Percentiles rank a stretch among this genome's conserved stretches.
Evolutionary conservation across 2,888 invertebrate genomes (phyloP).

Genomic region (Noctua pronuba): DNA sequence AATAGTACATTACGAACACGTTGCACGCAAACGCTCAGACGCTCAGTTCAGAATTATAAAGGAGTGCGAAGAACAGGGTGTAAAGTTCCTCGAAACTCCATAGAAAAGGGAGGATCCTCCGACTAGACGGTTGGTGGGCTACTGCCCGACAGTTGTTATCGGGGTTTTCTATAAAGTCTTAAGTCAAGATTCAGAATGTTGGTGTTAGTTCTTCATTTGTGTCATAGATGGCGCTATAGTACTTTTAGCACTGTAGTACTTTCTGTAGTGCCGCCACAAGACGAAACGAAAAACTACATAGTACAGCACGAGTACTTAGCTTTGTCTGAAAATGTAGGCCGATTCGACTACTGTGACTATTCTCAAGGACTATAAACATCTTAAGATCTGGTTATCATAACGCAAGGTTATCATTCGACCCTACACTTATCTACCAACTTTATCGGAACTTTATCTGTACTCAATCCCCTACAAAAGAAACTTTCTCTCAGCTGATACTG

Average conservation of each 20-base stretch:
- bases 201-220: background rate
- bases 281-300: background rate
- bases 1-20: background rate
- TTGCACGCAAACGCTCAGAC: background rate
- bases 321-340: background rate
- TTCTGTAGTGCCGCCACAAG: background rate
- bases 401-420: constrained; percentile 8
- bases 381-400: background rate
- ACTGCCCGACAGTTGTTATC: background rate
- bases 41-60: background rate
- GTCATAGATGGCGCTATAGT: too few relatives aligned
- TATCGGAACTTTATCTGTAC: constrained; percentile 34
- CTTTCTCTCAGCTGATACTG: constrained; percentile 43
- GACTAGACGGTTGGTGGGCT: background rate
- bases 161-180: background rate
- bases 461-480: constrained; percentile 32
- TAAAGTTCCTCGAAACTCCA: background rate
- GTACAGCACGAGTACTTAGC: background rate
- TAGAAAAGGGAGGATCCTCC: background rate
- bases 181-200: background rate
- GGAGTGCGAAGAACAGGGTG: background rate
- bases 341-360: background rate
- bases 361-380: background rate
- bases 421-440: constrained; percentile 33
- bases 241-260: background rate